Percentiles rank a stretch among this genome's conserved stretches.
Evolutionary conservation across 2,797 vertebrate species (phyloP).

Genomic region (Borostomias antarcticus): DNA sequence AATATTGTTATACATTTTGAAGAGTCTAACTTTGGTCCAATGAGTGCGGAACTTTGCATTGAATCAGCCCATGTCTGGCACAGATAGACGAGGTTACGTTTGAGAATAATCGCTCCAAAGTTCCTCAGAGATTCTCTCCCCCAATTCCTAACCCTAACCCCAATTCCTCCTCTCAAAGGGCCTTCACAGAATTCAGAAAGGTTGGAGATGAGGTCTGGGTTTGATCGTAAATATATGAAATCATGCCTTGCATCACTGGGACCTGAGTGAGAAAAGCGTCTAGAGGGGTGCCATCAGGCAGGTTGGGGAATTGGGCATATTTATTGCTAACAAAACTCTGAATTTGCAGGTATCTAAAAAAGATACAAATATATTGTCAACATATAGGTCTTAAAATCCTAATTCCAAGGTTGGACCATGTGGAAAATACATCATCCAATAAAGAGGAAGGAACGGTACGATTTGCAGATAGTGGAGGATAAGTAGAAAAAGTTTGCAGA

Average conservation of each 20-base stretch:
- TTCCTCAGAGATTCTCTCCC: conserved; percentile 2
- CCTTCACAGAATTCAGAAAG: conserved; percentile 1
- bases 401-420: neutral
- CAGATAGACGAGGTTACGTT: too few species aligned
- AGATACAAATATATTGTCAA: neutral
- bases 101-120: conserved; percentile 6
- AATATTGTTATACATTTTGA: conserved; percentile 13
- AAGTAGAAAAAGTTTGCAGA: neutral
- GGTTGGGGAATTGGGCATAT: neutral
- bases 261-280: neutral
- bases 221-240: neutral
- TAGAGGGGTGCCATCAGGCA: neutral
- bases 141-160: too few species aligned
- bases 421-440: neutral
- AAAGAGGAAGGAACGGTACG: neutral
- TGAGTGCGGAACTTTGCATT: conserved; percentile 15
- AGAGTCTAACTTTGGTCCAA: conserved; percentile 24
- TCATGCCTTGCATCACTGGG: neutral
- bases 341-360: neutral
- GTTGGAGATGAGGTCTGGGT: neutral
- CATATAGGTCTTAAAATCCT: neutral
- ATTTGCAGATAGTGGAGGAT: neutral
- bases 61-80: conserved; percentile 14
- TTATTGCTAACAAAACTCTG: neutral
- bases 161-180: conserved; percentile 20